phyloP scores from a whole-genome alignment of 2,797 vertebrate species.

The Epinephelus malabaricus region DNA sequence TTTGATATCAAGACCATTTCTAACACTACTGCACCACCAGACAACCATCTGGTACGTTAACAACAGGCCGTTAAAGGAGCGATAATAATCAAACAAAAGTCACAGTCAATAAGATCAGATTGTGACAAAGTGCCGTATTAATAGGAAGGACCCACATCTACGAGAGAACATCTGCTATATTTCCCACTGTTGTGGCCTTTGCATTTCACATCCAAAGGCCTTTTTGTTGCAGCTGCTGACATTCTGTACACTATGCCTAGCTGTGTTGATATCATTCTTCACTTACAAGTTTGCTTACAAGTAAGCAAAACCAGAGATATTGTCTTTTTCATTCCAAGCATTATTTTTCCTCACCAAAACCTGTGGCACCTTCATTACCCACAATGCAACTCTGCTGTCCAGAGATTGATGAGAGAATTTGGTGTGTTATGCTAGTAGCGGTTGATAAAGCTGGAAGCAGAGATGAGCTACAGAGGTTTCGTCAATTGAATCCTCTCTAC shows the following conservation, averaged over 20 bases:
- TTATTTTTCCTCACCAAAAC: too few species aligned
- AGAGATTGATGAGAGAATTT: too few species aligned
- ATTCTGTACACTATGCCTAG: neutral
- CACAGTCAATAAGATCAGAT: conserved; percentile 33
- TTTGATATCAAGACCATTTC: conserved; percentile 29
- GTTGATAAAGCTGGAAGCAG: too few species aligned
- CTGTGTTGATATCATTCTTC: neutral
- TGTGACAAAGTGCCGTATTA: conserved; percentile 28
- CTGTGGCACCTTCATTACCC: too few species aligned
- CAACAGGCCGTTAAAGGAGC: conserved; percentile 43
- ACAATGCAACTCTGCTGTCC: too few species aligned
- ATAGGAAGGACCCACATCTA: conserved; percentile 1
- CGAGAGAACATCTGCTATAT: neutral
- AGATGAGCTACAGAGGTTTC: too few species aligned
- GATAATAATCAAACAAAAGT: conserved; percentile 46
- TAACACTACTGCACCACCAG: conserved; percentile 11
- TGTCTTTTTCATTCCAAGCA: too few species aligned
- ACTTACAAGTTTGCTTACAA: too few species aligned
- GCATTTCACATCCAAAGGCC: neutral
- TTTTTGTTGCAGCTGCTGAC: neutral
- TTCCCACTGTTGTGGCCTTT: neutral
- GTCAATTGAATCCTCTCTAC: too few species aligned
- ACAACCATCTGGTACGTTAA: conserved; percentile 48
- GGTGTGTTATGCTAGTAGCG: too few species aligned
- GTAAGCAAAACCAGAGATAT: too few species aligned